Percentiles rank a stretch among this genome's conserved stretches.
Conservation (phyloP, 53 echinoderm and acorn worm genomes). For the Henricia sp. region DNA sequence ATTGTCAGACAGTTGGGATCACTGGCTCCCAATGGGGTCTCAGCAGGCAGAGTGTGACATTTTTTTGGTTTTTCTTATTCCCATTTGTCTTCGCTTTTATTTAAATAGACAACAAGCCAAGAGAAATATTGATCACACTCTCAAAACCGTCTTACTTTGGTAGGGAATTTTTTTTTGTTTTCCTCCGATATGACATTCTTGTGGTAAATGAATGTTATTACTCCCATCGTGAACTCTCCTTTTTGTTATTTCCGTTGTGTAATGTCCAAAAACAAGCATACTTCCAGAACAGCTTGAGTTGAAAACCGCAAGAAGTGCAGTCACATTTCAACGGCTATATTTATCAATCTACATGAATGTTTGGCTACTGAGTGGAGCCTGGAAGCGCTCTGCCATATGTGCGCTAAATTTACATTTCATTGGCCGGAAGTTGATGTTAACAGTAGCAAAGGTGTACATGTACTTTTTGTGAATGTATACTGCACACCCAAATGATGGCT, state of each 20-base stretch:
- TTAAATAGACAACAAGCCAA: conserved; percentile 24
- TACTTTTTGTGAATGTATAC: too few species aligned
- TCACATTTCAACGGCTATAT: conserved; percentile 8
- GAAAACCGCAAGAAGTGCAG: conserved; percentile 3
- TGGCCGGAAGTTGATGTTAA: too few species aligned
- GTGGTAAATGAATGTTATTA: conserved; percentile 3
- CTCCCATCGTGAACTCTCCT: not conserved
- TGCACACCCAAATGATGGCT: too few species aligned
- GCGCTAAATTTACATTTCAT: too few species aligned
- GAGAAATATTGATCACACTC: conserved; percentile 28
- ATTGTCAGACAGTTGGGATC: not conserved
- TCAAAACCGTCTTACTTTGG: not conserved
- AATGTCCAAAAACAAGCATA: not conserved
- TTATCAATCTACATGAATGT: too few species aligned
- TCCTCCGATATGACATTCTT: not conserved
- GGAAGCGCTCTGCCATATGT: too few species aligned
- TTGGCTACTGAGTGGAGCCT: too few species aligned
- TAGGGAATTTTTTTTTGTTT: not conserved
- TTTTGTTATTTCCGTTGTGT: conserved; percentile 5
- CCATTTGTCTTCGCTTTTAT: not conserved
- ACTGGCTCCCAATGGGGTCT: not conserved
- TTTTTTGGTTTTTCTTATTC: not conserved
- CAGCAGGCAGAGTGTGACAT: conserved; percentile 1
- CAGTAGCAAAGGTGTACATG: too few species aligned
- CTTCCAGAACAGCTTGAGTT: not conserved